Conservation (phyloP, 2,888 invertebrate genomes). For the Sisyra nigra region DNA sequence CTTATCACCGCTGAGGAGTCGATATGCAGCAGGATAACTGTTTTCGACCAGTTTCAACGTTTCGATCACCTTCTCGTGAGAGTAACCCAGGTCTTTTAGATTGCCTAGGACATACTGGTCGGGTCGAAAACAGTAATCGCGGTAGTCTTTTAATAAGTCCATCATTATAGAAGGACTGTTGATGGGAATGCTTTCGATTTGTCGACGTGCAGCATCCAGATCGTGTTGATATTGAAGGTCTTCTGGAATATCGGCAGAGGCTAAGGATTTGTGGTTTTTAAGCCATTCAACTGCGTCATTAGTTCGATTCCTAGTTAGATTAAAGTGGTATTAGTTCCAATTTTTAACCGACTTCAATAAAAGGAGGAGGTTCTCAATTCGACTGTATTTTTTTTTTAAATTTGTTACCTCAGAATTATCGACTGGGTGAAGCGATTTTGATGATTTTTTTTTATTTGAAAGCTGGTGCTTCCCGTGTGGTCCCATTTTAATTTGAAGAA, state of each 20-base stretch:
- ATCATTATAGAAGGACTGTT: background rate
- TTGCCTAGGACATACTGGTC: conserved; percentile 3
- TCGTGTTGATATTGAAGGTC: background rate
- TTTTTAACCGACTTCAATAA: too few species aligned
- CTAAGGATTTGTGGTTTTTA: background rate
- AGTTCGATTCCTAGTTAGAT: background rate
- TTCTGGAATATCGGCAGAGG: conserved; percentile 4
- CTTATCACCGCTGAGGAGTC: conserved; percentile 2
- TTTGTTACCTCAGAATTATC: too few species aligned
- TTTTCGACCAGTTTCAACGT: conserved; percentile 1
- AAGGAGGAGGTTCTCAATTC: too few species aligned
- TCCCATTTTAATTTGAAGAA: too few species aligned
- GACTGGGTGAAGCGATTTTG: too few species aligned
- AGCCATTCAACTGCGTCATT: conserved; percentile 5
- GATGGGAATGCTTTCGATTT: background rate
- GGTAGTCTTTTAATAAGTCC: conserved; percentile 1
- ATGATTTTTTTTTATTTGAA: too few species aligned
- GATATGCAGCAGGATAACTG: conserved; percentile 5
- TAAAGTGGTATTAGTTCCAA: background rate
- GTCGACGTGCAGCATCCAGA: background rate
- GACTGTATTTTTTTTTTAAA: too few species aligned
- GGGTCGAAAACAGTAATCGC: background rate
- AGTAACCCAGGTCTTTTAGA: conserved; percentile 3
- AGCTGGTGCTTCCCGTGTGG: too few species aligned
- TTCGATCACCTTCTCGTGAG: background rate